Percentiles rank a stretch among this genome's conserved stretches.
phyloP scores from a whole-genome alignment of 2,888 invertebrate genomes.

The Drosophila monieri region DNA sequence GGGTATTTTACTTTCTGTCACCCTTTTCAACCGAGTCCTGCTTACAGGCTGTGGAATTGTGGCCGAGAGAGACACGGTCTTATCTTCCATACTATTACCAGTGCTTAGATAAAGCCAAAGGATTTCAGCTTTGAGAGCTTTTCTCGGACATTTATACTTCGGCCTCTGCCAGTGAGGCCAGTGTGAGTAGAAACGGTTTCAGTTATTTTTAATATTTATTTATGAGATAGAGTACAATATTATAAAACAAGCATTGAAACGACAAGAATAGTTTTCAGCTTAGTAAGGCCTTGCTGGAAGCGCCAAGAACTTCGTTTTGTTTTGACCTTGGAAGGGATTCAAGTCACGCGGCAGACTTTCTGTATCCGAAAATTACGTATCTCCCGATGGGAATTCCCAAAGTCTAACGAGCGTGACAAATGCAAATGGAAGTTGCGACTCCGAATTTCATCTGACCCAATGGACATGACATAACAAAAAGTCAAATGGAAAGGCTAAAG shows the following conservation, averaged over 20 bases:
- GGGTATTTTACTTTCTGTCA: conserved; percentile 3
- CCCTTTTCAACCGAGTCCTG: conserved; percentile 6
- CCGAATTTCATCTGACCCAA: conserved; percentile 31
- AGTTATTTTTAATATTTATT: conserved; percentile 40
- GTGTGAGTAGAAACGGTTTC: conserved; percentile 38
- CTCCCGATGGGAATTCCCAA: conserved; percentile 68
- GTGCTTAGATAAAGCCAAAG: conserved; percentile 58
- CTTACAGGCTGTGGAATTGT: conserved; percentile 14
- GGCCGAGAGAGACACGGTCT: conserved; percentile 8
- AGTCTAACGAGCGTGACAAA: conserved; percentile 72
- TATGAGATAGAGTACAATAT: conserved; percentile 25
- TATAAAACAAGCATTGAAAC: not conserved
- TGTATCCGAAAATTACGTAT: conserved; percentile 63
- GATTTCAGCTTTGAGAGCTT: conserved; percentile 42
- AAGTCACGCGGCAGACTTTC: conserved; percentile 63
- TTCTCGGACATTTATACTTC: conserved; percentile 30
- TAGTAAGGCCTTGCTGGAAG: conserved; percentile 20
- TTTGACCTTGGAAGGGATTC: conserved; percentile 38
- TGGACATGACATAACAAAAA: conserved; percentile 25
- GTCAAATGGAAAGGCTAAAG: conserved; percentile 4
- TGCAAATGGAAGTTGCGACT: conserved; percentile 56
- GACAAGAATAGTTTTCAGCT: conserved; percentile 13
- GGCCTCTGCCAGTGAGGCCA: conserved; percentile 53
- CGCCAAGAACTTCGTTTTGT: conserved; percentile 16
- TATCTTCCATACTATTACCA: conserved; percentile 30